These are phyloP conservation scores for Ditylenchus dipsaci DNA, from an alignment of 1,140 invertebrate genomes.

Conservation along the genomic window DNA sequence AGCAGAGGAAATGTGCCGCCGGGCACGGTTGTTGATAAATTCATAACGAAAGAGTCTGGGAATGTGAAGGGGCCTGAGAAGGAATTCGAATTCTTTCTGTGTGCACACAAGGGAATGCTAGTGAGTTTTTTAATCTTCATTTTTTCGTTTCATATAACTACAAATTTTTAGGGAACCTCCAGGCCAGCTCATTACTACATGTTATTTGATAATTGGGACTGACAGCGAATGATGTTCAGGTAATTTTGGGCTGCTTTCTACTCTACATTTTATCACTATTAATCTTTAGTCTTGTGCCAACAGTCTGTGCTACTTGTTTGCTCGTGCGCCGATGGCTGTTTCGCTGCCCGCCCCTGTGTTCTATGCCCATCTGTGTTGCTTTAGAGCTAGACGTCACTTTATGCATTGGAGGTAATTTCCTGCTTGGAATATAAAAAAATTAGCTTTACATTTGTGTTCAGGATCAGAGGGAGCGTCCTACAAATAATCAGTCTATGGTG, in stretches of 20 bases:
- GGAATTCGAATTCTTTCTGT: constrained; percentile 31
- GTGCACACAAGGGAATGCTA: constrained; percentile 26
- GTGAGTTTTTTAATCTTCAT: constrained; percentile 4
- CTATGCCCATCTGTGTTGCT: constrained; percentile 35
- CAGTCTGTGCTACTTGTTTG: constrained; percentile 19
- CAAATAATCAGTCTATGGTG: too few relatives aligned
- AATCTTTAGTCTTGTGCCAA: constrained; percentile 15
- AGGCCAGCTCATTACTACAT: constrained; percentile 80
- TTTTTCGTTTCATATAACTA: background rate
- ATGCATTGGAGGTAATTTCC: background rate
- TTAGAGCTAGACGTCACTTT: constrained; percentile 20
- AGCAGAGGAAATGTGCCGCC: constrained; percentile 32
- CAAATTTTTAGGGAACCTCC: constrained; percentile 71
- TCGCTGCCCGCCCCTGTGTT: constrained; percentile 27
- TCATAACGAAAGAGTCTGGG: constrained; percentile 14
- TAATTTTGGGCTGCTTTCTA: constrained; percentile 60
- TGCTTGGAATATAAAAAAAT: too few relatives aligned
- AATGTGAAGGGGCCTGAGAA: too few relatives aligned
- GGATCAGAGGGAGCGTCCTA: too few relatives aligned
- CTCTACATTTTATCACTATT: background rate
- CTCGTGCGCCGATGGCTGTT: constrained; percentile 22
- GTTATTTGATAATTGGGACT: constrained; percentile 74
- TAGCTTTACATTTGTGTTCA: too few relatives aligned
- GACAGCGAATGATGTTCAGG: constrained; percentile 71
- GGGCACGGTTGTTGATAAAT: constrained; percentile 34